Evolutionary conservation across 2,113 vertebrate genomes (phyloP), one percentile per base, ranked within the genome.

Genomic region (Mirounga angustirostris): DNA sequence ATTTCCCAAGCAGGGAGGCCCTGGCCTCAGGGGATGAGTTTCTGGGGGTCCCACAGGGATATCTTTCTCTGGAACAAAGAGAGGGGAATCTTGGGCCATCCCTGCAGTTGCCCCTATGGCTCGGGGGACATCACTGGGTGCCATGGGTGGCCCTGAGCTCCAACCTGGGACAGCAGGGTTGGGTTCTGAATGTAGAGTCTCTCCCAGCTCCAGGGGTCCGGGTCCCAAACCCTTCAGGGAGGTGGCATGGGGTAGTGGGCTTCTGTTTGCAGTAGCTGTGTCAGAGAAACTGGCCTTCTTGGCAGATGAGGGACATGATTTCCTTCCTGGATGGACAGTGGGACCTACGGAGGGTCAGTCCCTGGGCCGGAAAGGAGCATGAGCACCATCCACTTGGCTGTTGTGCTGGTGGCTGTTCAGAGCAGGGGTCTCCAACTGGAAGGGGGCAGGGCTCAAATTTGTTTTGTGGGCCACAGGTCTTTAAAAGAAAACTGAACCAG

Each of bases 11-110:
- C 87, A 81, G 95, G 94, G 96, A 96, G 92, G 50, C 89, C 52
- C 4, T 1, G 61, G 63, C 67, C 93, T 89, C 95, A 65, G 79
- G 96, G 95, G 96, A 94, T 13, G 46, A 83, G 87, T 92, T 98
- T 97, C 94, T 86, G 36, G 71, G 63, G 63, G 79, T 90, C 92
- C 87, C 52, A 7, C 0, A 1, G 96, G 92, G 88, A 94, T 36
- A 22, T 82, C 95, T 87, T 96, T 98, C 96, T 95, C 89, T 96
- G 95, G 83, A 98, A 98, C 97, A 98, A 98, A 98, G 98, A 95
- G 67, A 92, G 88, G 76, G 82, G 96, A 96, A 83, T 80, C 81
- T 94, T n/a, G 67, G 82, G 73, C 73, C 0, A 4, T 87, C 83
- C 81, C 91, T 89, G 59, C 1, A 84, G 88, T 84, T 59, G 14